phyloP scores from a whole-genome alignment of 2,797 vertebrate species.

The Peromyscus aztecus region DNA sequence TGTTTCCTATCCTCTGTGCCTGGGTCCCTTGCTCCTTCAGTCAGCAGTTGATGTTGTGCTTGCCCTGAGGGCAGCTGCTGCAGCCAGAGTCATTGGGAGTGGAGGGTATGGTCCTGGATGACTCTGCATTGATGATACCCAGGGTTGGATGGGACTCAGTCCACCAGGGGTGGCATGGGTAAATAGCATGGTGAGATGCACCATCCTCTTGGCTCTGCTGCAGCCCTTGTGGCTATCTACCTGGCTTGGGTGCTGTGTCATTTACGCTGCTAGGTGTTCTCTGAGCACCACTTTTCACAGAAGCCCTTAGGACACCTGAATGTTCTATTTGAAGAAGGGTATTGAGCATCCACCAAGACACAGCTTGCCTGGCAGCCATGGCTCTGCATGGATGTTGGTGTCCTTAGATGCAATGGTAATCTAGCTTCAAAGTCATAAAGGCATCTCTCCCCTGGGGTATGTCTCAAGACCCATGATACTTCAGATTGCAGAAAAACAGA shows the following conservation, averaged over 20 bases:
- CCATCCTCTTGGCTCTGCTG: fast-evolving
- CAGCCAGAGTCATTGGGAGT: no score
- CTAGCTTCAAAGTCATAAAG: no score
- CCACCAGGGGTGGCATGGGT: background rate
- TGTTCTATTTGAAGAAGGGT: background rate
- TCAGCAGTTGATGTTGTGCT: background rate
- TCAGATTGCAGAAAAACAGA: background rate
- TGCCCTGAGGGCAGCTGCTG: background rate
- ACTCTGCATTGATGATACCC: background rate
- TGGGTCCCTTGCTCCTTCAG: background rate
- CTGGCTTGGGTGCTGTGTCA: background rate
- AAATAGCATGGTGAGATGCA: background rate
- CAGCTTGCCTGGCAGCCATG: background rate
- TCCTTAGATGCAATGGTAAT: background rate
- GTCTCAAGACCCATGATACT: background rate
- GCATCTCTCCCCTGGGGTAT: background rate
- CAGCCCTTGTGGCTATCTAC: no score
- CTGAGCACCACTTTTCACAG: background rate
- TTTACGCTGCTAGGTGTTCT: background rate
- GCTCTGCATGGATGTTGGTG: no score
- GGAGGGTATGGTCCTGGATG: background rate
- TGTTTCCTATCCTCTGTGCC: background rate
- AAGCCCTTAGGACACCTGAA: background rate
- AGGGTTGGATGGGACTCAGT: no score
- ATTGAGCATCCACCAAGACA: background rate